Evolutionary conservation across 1,140 invertebrate species (phyloP), one percentile per base, ranked within the genome.

Genomic region (Drosophila micromelanica): DNA sequence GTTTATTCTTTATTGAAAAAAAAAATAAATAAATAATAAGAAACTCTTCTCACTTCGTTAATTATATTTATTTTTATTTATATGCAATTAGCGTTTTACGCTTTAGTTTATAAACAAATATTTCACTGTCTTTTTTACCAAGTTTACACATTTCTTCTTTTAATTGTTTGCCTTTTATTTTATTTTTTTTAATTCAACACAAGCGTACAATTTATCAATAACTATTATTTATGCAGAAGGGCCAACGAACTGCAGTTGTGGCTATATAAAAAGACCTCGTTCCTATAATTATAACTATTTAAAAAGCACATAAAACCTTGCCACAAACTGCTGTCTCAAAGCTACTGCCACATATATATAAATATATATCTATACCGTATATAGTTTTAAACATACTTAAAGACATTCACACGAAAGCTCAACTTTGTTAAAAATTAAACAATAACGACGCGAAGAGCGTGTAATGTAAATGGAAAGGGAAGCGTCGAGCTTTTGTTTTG

Each of bases 211-310:
- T 43, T 37, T 46, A 81, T 87, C 75, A 84, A 89, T 89, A 89
- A 40, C 32, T 61, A 76, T 76, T 52, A 79, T 84, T 76, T 71
- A 84, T 89, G 32, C 68, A 89, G 17, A 56, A 63, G 49, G 82
- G 82, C 72, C 82, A 87, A 84, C 62, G 84, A 89, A 87, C 82
- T 79, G 42, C 54, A 71, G 63, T 69, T 76, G 57, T 52, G 37
- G 35, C 49, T 62, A 63, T 71, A 59, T 27, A 45, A 60, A 45
- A 60, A 69, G 51, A 40, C 37, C 51, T 40, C 32, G 17, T 52
- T 52, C 15, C 30, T 32, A 15, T 52, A 32, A 57, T 82, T 81
- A 87, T 86, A 87, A 86, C 65, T 57, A 75, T 75, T 65, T 78
- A 59, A 54, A 65, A 57, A 38, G 40, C 77, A 80, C 59, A 60